Conservation (phyloP, 2,797 vertebrate genomes). For the Ctenopoma multispine region DNA sequence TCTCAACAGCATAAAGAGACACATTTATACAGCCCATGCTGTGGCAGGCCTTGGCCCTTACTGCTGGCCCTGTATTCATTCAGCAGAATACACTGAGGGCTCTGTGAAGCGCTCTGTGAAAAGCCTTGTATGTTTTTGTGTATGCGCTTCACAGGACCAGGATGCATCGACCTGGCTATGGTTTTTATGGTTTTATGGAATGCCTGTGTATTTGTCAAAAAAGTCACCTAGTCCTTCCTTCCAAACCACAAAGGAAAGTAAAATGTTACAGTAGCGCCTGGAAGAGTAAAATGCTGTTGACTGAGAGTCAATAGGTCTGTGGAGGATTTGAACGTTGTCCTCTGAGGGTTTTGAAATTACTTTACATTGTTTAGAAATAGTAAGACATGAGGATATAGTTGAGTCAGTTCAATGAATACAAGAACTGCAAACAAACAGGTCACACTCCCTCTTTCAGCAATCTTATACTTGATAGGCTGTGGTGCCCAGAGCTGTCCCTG, state of each 20-base stretch:
- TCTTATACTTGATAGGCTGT: too few species aligned
- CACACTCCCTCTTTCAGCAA: too few species aligned
- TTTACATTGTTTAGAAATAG: conserved; percentile 40
- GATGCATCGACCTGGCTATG: conserved; percentile 36
- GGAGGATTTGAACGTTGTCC: conserved; percentile 42
- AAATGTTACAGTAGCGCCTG: conserved; percentile 44
- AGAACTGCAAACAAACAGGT: too few species aligned
- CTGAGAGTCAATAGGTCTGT: conserved; percentile 30
- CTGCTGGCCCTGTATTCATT: conserved; percentile 68
- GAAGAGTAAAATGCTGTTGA: conserved; percentile 43
- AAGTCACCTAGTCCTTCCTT: conserved; percentile 31
- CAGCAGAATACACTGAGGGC: conserved; percentile 65
- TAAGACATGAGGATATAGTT: conserved; percentile 11
- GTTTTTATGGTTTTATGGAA: conserved; percentile 43
- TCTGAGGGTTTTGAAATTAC: not conserved
- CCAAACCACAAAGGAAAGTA: conserved; percentile 53
- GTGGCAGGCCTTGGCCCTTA: conserved; percentile 39
- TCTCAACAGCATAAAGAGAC: conserved; percentile 59
- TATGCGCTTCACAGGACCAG: conserved; percentile 25
- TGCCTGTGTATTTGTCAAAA: conserved; percentile 45
- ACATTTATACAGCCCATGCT: conserved; percentile 60
- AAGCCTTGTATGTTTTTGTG: conserved; percentile 40
- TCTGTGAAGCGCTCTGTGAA: conserved; percentile 70
- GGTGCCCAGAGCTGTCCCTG: too few species aligned
- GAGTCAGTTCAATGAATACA: conserved; percentile 5